A percentile compares a stretch with the other conserved stretches of the same genome.
Conservation (phyloP, 2,888 invertebrate species). For the Hypselothyrea guttata region DNA sequence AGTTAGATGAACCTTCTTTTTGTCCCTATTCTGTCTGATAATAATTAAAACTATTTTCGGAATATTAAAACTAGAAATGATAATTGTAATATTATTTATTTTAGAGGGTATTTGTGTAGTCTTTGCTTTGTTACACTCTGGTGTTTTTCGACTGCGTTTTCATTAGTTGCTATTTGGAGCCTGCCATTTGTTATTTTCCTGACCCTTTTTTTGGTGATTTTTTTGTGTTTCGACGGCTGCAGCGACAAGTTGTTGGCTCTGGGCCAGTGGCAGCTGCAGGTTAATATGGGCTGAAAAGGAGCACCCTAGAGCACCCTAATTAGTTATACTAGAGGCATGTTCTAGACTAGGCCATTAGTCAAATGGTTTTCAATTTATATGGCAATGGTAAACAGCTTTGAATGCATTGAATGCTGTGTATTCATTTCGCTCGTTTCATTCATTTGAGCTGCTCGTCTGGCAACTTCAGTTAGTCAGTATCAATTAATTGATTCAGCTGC, state of each 20-base stretch:
- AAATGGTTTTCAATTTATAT: neutral
- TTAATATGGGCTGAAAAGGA: conserved; percentile 15
- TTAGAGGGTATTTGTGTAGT: neutral
- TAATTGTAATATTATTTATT: no score
- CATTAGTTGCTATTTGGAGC: conserved; percentile 48
- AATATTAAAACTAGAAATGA: no score
- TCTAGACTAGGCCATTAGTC: conserved; percentile 7
- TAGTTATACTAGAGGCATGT: conserved; percentile 12
- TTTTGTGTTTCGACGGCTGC: conserved; percentile 21
- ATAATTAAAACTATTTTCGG: no score
- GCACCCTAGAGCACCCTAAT: conserved; percentile 16
- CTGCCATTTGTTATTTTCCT: conserved; percentile 42
- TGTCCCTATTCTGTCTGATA: no score
- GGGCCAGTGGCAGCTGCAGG: conserved; percentile 21
- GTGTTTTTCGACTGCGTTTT: conserved; percentile 31
- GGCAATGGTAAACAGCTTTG: no score
- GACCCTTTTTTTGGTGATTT: conserved; percentile 27
- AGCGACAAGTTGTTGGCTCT: conserved; percentile 39
- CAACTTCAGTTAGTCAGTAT: neutral
- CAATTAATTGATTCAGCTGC: neutral
- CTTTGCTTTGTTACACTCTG: neutral
- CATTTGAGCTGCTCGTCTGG: neutral
- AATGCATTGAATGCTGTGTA: no score
- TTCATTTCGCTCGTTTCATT: no score
- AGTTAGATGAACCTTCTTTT: no score